phyloP scores from a whole-genome alignment of 2,888 invertebrate genomes.

The Cephus sareptanus region DNA sequence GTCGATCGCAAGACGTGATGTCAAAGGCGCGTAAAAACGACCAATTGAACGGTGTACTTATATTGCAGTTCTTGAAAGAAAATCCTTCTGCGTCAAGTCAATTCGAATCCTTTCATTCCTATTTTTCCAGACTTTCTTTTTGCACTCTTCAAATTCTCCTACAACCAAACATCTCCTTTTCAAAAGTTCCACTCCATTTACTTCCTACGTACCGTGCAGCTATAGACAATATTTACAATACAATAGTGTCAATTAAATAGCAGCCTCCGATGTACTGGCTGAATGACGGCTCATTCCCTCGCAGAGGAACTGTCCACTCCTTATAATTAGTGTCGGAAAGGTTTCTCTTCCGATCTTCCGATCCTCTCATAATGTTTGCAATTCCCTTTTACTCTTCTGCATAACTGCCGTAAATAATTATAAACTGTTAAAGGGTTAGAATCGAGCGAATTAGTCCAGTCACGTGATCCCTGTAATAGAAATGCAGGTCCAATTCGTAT shows the following conservation, averaged over 20 bases:
- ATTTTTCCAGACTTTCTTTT: neutral
- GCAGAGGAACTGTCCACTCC: neutral
- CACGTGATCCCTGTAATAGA: neutral
- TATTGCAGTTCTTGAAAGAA: neutral
- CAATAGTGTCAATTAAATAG: neutral
- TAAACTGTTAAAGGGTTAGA: neutral
- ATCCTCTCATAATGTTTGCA: neutral
- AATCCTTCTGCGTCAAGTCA: neutral
- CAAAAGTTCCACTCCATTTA: too few relatives aligned
- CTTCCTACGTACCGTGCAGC: too few relatives aligned
- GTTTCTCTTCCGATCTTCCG: neutral
- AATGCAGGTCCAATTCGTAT: neutral
- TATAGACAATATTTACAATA: too few relatives aligned
- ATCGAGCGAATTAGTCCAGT: neutral
- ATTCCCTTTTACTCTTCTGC: neutral
- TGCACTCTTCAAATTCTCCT: neutral
- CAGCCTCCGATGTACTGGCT: neutral
- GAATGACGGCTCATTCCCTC: neutral
- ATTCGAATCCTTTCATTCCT: neutral
- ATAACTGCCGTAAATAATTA: neutral
- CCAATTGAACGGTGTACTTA: neutral
- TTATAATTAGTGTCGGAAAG: neutral
- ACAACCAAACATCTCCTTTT: neutral
- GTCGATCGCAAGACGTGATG: neutral
- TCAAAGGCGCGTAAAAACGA: neutral